Percentiles rank a stretch among this genome's conserved stretches.
These are phyloP conservation scores for Syrista parreyssii DNA, from an alignment of 2,888 invertebrate species.

Conservation along the genomic window DNA sequence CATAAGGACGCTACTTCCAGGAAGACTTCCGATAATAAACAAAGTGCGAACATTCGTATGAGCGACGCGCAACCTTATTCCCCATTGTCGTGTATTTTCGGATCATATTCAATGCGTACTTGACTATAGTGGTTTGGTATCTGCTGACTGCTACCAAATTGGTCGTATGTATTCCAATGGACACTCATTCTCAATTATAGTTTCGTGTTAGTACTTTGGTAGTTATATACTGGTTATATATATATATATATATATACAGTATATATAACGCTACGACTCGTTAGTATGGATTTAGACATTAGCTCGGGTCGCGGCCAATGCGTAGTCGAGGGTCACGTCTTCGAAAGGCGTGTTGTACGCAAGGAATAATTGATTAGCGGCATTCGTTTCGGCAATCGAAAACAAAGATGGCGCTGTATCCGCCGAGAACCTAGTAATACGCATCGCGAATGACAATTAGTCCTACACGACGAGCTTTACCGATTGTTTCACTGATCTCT, in stretches of 20 bases:
- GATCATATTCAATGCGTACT: neutral
- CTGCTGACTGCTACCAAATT: neutral
- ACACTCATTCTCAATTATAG: neutral
- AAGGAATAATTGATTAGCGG: constrained; percentile 58
- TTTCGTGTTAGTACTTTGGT: neutral
- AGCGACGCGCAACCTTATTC: neutral
- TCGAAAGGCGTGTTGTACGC: constrained; percentile 31
- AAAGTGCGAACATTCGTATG: constrained; percentile 43
- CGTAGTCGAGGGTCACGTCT: constrained; percentile 10
- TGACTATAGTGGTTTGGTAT: neutral
- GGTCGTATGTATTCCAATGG: neutral
- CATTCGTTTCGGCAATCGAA: constrained; percentile 56
- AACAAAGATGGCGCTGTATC: constrained; percentile 51
- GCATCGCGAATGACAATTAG: constrained; percentile 40
- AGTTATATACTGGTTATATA: neutral
- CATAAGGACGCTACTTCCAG: constrained; percentile 1
- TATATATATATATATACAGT: neutral
- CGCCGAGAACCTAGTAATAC: constrained; percentile 36
- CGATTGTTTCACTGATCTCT: neutral
- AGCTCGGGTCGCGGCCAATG: constrained; percentile 1
- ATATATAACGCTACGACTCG: neutral
- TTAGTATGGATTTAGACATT: constrained; percentile 5
- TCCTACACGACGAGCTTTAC: neutral
- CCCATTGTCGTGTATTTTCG: neutral
- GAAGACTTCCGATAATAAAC: constrained; percentile 39